Conservation (phyloP, 2,797 vertebrate species). For the Picus viridis region DNA sequence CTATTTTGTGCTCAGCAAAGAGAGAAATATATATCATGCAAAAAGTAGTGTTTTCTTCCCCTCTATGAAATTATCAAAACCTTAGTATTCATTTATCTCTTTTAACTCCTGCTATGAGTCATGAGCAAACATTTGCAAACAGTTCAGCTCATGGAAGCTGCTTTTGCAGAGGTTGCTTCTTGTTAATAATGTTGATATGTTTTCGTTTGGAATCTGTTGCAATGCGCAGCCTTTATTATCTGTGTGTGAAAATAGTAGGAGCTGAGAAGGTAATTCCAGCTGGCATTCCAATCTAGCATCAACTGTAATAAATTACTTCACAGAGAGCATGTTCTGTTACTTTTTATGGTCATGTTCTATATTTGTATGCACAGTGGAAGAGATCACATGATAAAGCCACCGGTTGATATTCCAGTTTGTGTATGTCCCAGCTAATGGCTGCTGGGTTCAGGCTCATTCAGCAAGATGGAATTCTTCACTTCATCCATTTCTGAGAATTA, state of each 20-base stretch:
- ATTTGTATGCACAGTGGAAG: slow-evolving; percentile 87
- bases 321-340: slow-evolving; percentile 86
- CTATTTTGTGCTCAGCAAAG: slow-evolving; percentile 41
- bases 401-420: slow-evolving; percentile 79
- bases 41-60: slow-evolving; percentile 23
- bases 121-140: slow-evolving; percentile 19
- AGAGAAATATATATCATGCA: not conserved
- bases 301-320: slow-evolving; percentile 80
- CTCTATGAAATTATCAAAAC: not conserved
- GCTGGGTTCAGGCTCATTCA: slow-evolving; percentile 37
- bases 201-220: slow-evolving; percentile 3
- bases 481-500: not conserved
- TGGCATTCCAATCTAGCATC: slow-evolving; percentile 77
- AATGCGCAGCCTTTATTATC: slow-evolving; percentile 40
- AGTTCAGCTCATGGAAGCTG: not conserved
- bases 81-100: slow-evolving; percentile 14
- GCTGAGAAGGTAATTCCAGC: slow-evolving; percentile 80
- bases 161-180: slow-evolving; percentile 29
- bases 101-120: not conserved
- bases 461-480: slow-evolving; percentile 1
- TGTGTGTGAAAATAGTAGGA: slow-evolving; percentile 69
- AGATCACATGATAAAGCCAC: slow-evolving; percentile 77
- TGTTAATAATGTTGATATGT: not conserved
- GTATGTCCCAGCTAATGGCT: slow-evolving; percentile 56
- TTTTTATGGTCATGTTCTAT: slow-evolving; percentile 99